phyloP scores from a whole-genome alignment of 2,113 vertebrate genomes.

The pig (Sus scrofa) region T2T-Sscrofa CM000830.6:43198501-43199000 shows the following conservation, averaged over 20 bases:
- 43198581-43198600: conserved; percentile 38
- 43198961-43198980: conserved; percentile 41
- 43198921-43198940: conserved; percentile 9
- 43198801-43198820: background rate
- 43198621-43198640: conserved; percentile 22
- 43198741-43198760: conserved; percentile 43
- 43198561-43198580: background rate
- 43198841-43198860: conserved; percentile 37
- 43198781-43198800: background rate
- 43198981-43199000: conserved; percentile 24
- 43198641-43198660: background rate
- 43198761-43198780: conserved; percentile 13
- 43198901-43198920: conserved; percentile 25
- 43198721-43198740: background rate
- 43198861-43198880: background rate
- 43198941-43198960: conserved; percentile 45
- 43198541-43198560: background rate
- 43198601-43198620: conserved; percentile 40
- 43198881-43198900: conserved; percentile 33
- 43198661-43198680: conserved; percentile 1
- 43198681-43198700: background rate
- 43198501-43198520: background rate
- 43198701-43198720: conserved; percentile 25
- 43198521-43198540: background rate
- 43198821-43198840: conserved; percentile 23